Base-by-base conservation (phyloP, 2,113 vertebrate species). In the Rutilus rutilus region DNA sequence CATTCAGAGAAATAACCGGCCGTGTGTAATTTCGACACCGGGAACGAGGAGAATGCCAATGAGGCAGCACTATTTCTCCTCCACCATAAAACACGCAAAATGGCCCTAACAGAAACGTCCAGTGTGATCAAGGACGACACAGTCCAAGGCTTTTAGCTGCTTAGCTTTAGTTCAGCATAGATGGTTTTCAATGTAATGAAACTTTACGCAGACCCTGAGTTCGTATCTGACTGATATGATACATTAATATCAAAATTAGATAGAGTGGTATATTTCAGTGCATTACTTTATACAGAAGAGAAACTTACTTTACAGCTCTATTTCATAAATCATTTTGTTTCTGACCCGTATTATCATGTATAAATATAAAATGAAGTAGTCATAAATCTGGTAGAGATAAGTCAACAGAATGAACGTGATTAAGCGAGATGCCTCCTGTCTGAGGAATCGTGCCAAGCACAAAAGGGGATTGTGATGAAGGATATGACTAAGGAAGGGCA, bases 21-120 rank as follows among this genome's bases (percentile, higher is more conserved):
- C 50, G 10, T 57, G 27, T 67, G 64, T 30, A 67, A 76, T 86
- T 84, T 80, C 45, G 45, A 64, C 39, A 45, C 73, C 27, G 23
- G 76, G 81, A 42, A 78, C 11, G 54, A 42, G 50, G 47, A 73
- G 76, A 84, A 83, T 83, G 52, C 81, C 84, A 86, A 88, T 83
- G 79, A 86, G 64, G 78, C 27, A 23, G 45, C 25, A n/a, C 30
- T 39, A 25, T 62, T 77, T 12, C 62, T 57, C 84, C 76, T 69
- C 5, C 27, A 54, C 75, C 15, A 54, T 71, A 85, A 85, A 79
- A 78, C 84, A 78, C 52, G 50, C 25, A 14, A 57, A 69, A 69
- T 12, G 47, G 30, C 30, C 30, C 30, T 25, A 65, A 67, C 21
- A 50, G 47, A 50, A 47, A 78, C 1, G 30, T 57, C 60, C 6